Conservation (phyloP, 53 echinoderm and acorn worm genomes). For the Temnopleurus reevesii region DNA sequence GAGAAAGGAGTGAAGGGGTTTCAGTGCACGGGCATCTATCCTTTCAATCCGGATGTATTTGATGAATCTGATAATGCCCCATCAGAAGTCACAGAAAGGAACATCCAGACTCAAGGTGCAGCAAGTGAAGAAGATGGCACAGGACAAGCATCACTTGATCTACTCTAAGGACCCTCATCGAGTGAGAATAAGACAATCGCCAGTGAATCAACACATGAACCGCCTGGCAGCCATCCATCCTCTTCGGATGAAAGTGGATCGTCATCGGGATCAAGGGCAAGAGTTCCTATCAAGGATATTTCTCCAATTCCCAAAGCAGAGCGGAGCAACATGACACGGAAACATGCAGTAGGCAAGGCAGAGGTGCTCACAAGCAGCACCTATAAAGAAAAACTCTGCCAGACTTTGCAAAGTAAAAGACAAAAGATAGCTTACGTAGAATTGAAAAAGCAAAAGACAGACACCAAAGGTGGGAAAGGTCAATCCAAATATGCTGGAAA, state of each 20-base stretch:
- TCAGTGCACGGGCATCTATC: background rate
- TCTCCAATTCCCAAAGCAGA: too few relatives aligned
- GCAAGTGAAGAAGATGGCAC: too few relatives aligned
- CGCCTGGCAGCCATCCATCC: too few relatives aligned
- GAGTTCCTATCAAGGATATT: too few relatives aligned
- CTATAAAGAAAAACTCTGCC: background rate
- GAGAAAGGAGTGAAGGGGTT: background rate
- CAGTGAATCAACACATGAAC: too few relatives aligned
- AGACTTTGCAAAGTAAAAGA: constrained; percentile 10
- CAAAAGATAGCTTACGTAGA: background rate
- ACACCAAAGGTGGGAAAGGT: background rate
- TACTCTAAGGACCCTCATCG: too few relatives aligned
- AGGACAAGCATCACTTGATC: too few relatives aligned
- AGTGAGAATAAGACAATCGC: too few relatives aligned
- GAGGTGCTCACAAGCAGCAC: constrained; percentile 5
- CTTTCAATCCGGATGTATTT: background rate
- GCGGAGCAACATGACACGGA: background rate
- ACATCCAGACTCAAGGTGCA: too few relatives aligned
- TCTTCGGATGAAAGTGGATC: too few relatives aligned
- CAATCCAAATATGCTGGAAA: background rate
- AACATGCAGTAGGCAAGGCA: background rate
- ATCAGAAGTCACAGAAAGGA: background rate
- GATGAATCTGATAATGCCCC: background rate
- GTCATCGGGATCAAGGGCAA: too few relatives aligned
- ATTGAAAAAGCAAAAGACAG: background rate